Percentiles rank a stretch among this genome's conserved stretches.
Conservation (phyloP, 2,797 vertebrate species). For the Synanceia verrucosa region DNA sequence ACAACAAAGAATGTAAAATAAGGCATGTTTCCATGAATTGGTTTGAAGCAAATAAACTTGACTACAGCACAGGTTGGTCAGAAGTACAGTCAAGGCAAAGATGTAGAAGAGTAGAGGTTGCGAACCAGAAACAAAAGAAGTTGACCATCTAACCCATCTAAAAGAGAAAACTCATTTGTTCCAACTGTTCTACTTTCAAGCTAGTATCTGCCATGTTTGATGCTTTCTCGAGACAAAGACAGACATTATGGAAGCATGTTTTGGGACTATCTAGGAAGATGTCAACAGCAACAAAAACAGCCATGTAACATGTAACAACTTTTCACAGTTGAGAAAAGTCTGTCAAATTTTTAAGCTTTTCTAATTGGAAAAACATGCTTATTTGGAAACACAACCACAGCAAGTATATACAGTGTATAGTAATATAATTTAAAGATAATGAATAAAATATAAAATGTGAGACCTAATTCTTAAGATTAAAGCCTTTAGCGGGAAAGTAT, state of each 20-base stretch:
- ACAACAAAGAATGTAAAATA: too few relatives aligned
- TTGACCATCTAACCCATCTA: not conserved
- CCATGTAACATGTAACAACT: too few relatives aligned
- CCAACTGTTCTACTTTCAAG: not conserved
- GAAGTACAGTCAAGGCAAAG: not conserved
- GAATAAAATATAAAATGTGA: too few relatives aligned
- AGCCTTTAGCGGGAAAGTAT: not conserved
- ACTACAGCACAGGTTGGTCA: not conserved
- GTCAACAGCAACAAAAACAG: not conserved
- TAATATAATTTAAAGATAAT: too few relatives aligned
- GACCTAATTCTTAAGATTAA: not conserved
- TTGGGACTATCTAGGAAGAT: not conserved
- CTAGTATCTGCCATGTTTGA: not conserved
- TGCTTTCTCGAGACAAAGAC: not conserved
- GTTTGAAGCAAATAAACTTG: not conserved
- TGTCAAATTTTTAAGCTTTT: too few relatives aligned
- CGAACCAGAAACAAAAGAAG: not conserved
- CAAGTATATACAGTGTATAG: too few relatives aligned
- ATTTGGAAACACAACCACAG: too few relatives aligned
- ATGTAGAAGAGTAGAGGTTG: not conserved
- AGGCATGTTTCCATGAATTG: too few relatives aligned
- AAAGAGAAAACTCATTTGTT: not conserved
- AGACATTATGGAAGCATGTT: not conserved
- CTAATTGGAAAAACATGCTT: too few relatives aligned
- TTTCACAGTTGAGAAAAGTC: too few relatives aligned